Evolutionary conservation across 2,113 vertebrate genomes (phyloP).

Genomic region (Strigops habroptila): DNA sequence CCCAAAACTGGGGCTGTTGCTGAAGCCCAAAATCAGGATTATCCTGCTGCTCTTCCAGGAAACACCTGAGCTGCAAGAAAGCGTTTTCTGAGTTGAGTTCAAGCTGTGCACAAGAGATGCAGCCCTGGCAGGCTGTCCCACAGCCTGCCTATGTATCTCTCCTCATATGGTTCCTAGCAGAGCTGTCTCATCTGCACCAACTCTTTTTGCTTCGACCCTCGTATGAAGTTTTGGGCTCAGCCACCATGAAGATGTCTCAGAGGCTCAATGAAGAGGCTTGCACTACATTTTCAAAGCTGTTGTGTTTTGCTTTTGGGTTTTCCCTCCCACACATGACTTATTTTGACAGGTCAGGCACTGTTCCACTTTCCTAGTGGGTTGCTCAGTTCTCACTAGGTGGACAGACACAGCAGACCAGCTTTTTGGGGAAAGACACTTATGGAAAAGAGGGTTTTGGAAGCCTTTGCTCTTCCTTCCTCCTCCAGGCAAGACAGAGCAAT

Average conservation of each 20-base stretch:
- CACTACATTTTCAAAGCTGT: neutral
- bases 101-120: rapidly evolving
- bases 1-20: neutral
- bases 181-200: neutral
- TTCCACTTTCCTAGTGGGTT: rapidly evolving
- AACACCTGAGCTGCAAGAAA: neutral
- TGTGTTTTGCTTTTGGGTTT: neutral
- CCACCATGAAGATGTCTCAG: neutral
- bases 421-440: neutral
- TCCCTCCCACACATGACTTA: neutral
- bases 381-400: neutral
- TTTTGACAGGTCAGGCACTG: neutral
- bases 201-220: neutral
- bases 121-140: neutral
- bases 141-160: neutral
- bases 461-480: neutral
- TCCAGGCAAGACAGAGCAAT: rapidly evolving
- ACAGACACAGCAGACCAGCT: neutral
- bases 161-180: rapidly evolving
- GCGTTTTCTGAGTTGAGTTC: neutral
- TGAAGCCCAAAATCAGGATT: neutral
- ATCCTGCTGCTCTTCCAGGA: neutral
- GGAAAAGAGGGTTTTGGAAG: neutral
- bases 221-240: neutral
- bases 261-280: neutral